phyloP scores from a whole-genome alignment of 30 jellyfish, hydroid and myxozoan species.

The Haliclystus octoradiatus region DNA sequence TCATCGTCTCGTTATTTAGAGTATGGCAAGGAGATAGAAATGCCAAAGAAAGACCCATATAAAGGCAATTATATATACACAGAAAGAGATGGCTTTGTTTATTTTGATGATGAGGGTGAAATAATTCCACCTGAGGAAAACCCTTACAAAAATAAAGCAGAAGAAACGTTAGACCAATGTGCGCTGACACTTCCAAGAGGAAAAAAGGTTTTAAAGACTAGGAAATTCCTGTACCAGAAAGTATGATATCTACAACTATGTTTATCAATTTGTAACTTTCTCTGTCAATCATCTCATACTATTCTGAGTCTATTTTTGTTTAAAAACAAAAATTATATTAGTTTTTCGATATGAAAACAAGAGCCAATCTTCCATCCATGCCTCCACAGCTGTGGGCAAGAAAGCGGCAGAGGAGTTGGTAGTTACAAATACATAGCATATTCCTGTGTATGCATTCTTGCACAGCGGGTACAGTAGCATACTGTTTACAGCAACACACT shows the following conservation, averaged over 20 bases:
- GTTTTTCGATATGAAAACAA: no score
- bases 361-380: no score
- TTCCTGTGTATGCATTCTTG: no score
- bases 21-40: not conserved
- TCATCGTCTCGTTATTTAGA: not conserved
- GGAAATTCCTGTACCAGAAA: not conserved
- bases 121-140: not conserved
- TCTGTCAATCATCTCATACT: no score
- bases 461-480: no score
- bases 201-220: not conserved
- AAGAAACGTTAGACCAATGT: not conserved
- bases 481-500: no score
- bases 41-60: not conserved
- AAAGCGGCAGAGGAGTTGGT: no score
- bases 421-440: not conserved
- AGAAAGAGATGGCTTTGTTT: not conserved
- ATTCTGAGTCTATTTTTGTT: no score
- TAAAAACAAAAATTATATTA: no score
- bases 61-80: not conserved
- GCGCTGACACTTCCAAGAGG: not conserved
- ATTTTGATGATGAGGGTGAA: not conserved
- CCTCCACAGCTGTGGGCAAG: no score
- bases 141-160: not conserved
- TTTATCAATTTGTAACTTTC: no score
- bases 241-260: not conserved